phyloP scores from a whole-genome alignment of 2,113 vertebrate species.

The Protobothrops mucrosquamatus region DNA sequence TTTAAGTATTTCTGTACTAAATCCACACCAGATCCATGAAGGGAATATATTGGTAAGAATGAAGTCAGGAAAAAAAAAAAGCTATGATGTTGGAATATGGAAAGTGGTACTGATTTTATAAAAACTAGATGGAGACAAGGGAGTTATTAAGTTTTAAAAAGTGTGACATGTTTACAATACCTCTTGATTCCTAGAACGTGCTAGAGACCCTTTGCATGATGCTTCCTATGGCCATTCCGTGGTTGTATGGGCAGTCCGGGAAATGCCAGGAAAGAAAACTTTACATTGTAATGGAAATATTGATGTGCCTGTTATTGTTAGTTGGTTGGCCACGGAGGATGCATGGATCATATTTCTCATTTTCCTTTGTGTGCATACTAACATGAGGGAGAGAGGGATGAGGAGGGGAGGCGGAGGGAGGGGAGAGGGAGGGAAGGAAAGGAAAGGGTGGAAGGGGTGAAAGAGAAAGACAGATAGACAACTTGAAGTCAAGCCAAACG shows the following conservation, averaged over 20 bases:
- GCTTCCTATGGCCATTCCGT: not conserved
- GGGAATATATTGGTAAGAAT: not conserved
- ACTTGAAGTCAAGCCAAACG: not conserved
- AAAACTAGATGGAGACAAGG: not conserved
- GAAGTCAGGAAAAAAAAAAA: not conserved
- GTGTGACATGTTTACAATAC: not conserved
- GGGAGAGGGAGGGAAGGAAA: not conserved
- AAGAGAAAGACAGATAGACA: not conserved
- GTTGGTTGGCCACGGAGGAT: not conserved
- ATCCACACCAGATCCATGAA: not conserved
- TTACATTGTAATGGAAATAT: not conserved
- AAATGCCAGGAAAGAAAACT: not conserved
- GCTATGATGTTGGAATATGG: no score
- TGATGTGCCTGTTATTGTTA: not conserved
- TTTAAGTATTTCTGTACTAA: not conserved
- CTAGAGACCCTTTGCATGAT: not conserved
- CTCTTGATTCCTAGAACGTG: not conserved
- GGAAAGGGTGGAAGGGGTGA: not conserved
- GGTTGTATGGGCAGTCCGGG: not conserved
- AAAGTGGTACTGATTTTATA: not conserved
- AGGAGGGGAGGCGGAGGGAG: not conserved
- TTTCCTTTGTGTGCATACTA: not conserved
- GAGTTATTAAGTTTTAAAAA: not conserved
- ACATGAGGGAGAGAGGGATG: not conserved
- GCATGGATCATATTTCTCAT: not conserved